Evolutionary conservation across 1,140 invertebrate species (phyloP).

Genomic region (Lethrus apterus): DNA sequence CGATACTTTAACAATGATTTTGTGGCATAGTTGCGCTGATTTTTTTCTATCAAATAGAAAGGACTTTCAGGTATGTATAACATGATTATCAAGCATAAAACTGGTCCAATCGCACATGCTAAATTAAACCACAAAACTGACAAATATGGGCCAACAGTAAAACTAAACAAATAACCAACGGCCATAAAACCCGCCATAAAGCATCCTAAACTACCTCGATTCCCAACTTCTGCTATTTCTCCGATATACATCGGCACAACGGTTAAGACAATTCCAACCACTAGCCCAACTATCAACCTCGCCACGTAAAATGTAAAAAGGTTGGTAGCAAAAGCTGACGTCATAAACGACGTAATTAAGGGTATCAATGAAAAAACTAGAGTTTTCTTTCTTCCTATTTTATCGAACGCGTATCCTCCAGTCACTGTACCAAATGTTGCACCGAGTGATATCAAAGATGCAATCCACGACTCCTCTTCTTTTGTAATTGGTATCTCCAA

Average conservation of each 20-base stretch:
- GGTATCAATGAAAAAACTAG: conserved; percentile 36
- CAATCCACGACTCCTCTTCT: conserved; percentile 68
- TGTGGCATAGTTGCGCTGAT: conserved; percentile 1
- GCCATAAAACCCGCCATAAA: conserved; percentile 20
- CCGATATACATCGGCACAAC: conserved; percentile 46
- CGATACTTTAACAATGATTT: neutral
- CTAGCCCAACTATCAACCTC: conserved; percentile 42
- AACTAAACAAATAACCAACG: conserved; percentile 34
- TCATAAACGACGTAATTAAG: conserved; percentile 40
- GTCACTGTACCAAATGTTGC: conserved; percentile 62
- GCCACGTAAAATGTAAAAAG: conserved; percentile 43
- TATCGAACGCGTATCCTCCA: conserved; percentile 58
- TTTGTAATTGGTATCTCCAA: conserved; percentile 38
- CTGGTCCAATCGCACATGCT: conserved; percentile 40
- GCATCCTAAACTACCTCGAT: conserved; percentile 26
- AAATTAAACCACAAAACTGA: conserved; percentile 47
- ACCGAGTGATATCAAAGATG: conserved; percentile 68
- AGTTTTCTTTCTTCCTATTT: conserved; percentile 44
- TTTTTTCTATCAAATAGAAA: conserved; percentile 4
- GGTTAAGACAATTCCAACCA: conserved; percentile 42
- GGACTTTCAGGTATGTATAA: conserved; percentile 40
- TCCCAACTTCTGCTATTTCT: conserved; percentile 43
- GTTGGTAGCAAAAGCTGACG: conserved; percentile 50
- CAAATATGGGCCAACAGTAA: conserved; percentile 50
- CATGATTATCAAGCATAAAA: conserved; percentile 43